Percentiles rank a stretch among this genome's conserved stretches.
phyloP scores from a whole-genome alignment of 2,797 vertebrate species.

The Protonibea diacanthus region DNA sequence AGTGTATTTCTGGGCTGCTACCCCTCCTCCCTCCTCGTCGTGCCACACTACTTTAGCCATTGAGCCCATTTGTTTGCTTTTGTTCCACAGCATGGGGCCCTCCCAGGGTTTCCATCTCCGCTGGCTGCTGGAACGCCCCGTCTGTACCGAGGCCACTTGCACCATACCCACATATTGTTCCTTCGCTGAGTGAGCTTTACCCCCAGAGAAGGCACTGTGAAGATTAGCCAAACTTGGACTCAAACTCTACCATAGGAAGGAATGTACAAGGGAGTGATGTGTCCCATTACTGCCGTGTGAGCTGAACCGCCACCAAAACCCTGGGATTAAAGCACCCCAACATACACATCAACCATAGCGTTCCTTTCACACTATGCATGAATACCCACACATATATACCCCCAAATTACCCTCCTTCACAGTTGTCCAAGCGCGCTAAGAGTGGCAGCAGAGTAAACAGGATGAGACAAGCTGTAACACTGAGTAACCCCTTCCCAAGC shows the following conservation, averaged over 20 bases:
- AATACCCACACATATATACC: conserved; percentile 58
- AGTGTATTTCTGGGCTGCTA: conserved; percentile 54
- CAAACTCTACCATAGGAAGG: conserved; percentile 28
- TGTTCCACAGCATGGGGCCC: conserved; percentile 78
- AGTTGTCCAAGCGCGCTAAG: conserved; percentile 50
- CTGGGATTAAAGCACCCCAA: conserved; percentile 63
- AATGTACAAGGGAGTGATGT: conserved; percentile 18
- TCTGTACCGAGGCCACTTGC: conserved; percentile 63
- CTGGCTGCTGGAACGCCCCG: conserved; percentile 57
- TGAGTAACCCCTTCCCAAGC: conserved; percentile 56
- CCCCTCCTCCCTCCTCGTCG: conserved; percentile 58
- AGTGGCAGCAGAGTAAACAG: conserved; percentile 74
- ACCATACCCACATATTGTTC: conserved; percentile 59
- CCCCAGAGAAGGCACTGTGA: conserved; percentile 40
- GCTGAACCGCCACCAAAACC: conserved; percentile 47
- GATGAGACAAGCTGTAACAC: conserved; percentile 70
- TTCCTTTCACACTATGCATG: conserved; percentile 64
- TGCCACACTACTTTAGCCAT: conserved; percentile 70
- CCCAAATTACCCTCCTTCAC: conserved; percentile 57
- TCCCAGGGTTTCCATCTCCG: conserved; percentile 69
- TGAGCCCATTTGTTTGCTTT: conserved; percentile 80
- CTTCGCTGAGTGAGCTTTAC: conserved; percentile 29
- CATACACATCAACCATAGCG: conserved; percentile 48
- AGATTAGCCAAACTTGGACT: conserved; percentile 51
- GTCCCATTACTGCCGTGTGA: conserved; percentile 33